Conservation (phyloP, 2,797 vertebrate species). For the Pipistrellus nathusii region DNA sequence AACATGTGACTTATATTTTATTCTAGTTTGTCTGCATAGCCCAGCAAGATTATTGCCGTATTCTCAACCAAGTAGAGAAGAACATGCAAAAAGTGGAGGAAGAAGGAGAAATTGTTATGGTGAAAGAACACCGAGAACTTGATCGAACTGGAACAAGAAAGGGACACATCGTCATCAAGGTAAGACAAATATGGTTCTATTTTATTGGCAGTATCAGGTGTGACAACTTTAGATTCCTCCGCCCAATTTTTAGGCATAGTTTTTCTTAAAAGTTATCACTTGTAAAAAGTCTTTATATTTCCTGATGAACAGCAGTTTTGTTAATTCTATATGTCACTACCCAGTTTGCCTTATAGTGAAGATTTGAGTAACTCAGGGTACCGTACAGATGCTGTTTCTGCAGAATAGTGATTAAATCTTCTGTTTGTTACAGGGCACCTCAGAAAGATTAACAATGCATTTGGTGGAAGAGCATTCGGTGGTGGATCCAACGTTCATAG, state of each 20-base stretch:
- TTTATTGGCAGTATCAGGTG: neutral
- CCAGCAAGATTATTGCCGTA: conserved; percentile 99
- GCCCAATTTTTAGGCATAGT: neutral
- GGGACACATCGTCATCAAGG: conserved; percentile 99
- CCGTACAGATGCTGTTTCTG: neutral
- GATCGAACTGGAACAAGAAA: conserved; percentile 99
- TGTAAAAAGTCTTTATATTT: neutral
- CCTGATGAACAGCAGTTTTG: neutral
- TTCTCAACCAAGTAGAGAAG: conserved; percentile 99
- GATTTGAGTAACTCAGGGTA: neutral
- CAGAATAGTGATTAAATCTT: neutral
- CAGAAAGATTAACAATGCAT: conserved; percentile 98
- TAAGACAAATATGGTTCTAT: conserved; percentile 77
- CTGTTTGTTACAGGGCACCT: conserved; percentile 91
- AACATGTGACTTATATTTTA: conserved; percentile 64
- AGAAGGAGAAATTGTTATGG: conserved; percentile 99
- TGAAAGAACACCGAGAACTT: conserved; percentile 98
- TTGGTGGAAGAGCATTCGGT: conserved; percentile 99
- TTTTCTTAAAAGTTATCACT: neutral
- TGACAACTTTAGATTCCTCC: neutral
- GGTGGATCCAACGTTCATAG: conserved; percentile 98
- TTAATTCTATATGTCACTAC: neutral
- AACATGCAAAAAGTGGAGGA: conserved; percentile 99
- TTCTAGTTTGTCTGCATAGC: conserved; percentile 97
- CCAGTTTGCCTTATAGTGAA: neutral